phyloP scores from a whole-genome alignment of 2,797 vertebrate genomes.

The Sorex maritimensis region DNA sequence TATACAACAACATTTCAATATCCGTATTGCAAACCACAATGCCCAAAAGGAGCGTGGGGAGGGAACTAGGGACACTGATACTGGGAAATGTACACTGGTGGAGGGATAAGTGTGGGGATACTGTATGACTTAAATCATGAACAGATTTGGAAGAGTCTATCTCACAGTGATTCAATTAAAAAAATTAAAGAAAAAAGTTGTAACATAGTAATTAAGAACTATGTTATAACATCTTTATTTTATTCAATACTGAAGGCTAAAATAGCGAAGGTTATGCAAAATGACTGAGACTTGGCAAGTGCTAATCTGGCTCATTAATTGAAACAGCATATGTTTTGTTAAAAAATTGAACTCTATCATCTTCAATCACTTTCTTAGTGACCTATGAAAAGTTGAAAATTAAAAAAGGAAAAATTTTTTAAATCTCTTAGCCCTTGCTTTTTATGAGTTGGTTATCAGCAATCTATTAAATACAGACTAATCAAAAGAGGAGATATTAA shows the following conservation, averaged over 20 bases:
- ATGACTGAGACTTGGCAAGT: neutral
- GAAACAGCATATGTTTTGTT: conserved; percentile 8
- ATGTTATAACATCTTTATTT: conserved; percentile 28
- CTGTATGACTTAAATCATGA: too few species aligned
- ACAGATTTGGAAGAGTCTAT: too few species aligned
- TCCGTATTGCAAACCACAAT: too few species aligned
- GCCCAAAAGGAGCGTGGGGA: too few species aligned
- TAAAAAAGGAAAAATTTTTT: neutral
- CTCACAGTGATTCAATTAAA: too few species aligned
- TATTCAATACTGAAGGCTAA: neutral
- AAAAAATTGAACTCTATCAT: conserved; percentile 26
- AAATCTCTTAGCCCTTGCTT: neutral
- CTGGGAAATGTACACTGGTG: too few species aligned
- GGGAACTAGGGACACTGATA: too few species aligned
- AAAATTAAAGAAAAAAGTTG: too few species aligned
- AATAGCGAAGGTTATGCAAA: conserved; percentile 22
- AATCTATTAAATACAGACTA: neutral
- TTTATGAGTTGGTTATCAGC: neutral
- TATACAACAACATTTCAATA: too few species aligned
- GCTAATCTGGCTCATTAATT: neutral
- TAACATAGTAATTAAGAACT: neutral
- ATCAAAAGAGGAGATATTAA: conserved; percentile 30
- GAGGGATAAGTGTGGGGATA: too few species aligned
- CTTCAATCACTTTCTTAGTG: neutral
- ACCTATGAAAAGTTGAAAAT: neutral